Evolutionary conservation across 2,797 vertebrate genomes (phyloP).

Genomic region (Gymnodraco acuticeps): DNA sequence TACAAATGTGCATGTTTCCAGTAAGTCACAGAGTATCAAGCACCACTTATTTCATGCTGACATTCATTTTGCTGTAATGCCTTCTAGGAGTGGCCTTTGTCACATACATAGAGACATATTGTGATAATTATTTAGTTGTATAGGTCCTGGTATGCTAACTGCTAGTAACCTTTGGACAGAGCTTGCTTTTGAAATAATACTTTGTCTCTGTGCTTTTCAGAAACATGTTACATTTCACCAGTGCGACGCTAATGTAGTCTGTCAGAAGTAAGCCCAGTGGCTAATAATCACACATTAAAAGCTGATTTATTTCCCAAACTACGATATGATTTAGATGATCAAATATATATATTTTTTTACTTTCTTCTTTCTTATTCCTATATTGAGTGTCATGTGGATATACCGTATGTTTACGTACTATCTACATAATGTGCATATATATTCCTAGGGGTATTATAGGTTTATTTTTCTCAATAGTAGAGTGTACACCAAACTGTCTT

Average conservation of each 20-base stretch:
- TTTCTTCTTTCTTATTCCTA: not conserved
- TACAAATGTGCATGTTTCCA: no score
- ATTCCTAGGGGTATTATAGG: no score
- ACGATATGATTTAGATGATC: not conserved
- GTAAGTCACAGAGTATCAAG: no score
- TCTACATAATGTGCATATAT: not conserved
- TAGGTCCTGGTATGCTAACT: not conserved
- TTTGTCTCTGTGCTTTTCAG: not conserved
- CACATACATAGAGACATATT: not conserved
- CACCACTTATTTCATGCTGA: no score
- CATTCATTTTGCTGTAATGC: no score
- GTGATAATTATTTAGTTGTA: not conserved
- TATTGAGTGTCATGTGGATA: not conserved
- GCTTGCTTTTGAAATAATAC: not conserved
- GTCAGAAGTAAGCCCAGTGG: not conserved
- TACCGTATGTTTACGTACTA: not conserved
- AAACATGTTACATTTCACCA: not conserved
- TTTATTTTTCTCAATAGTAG: not conserved
- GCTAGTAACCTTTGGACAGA: not conserved
- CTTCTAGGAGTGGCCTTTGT: no score
- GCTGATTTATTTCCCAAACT: not conserved
- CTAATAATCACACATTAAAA: not conserved
- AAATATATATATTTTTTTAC: not conserved
- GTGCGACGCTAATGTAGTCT: not conserved
- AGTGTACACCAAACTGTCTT: conserved; percentile 11